phyloP scores from a whole-genome alignment of 2,797 vertebrate species.

The Taenioides sp. region DNA sequence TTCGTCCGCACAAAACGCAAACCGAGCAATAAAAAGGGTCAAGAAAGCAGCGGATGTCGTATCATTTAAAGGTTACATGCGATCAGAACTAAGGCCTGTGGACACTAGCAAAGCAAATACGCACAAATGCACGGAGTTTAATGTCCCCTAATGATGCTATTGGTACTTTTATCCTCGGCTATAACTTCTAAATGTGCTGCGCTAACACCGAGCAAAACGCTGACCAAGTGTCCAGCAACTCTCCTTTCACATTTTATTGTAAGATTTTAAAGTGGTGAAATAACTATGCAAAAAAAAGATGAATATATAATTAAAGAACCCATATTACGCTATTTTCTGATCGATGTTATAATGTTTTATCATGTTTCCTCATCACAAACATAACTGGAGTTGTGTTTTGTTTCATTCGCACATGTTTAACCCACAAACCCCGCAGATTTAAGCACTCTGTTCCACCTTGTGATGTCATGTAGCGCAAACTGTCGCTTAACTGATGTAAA shows the following conservation, averaged over 20 bases:
- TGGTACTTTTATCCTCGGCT: constrained; percentile 1
- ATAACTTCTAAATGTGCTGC: background rate
- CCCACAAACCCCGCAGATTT: too few relatives aligned
- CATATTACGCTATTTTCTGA: too few relatives aligned
- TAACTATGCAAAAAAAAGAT: background rate
- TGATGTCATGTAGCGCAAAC: too few relatives aligned
- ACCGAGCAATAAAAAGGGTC: constrained; percentile 55
- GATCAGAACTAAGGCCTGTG: constrained; percentile 54
- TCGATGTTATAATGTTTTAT: too few relatives aligned
- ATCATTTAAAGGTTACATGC: constrained; percentile 44
- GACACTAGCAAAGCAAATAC: constrained; percentile 25
- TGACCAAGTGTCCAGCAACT: constrained; percentile 9
- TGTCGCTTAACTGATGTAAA: too few relatives aligned
- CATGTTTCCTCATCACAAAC: too few relatives aligned
- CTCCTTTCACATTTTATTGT: constrained; percentile 13
- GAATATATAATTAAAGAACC: background rate
- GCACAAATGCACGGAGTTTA: constrained; percentile 23
- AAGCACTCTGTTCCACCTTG: too few relatives aligned
- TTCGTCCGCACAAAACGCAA: constrained; percentile 54
- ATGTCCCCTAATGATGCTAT: constrained; percentile 46
- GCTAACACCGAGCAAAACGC: background rate
- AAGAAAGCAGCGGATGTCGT: constrained; percentile 29
- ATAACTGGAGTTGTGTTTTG: too few relatives aligned
- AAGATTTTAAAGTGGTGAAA: constrained; percentile 1
- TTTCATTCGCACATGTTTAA: too few relatives aligned